These are phyloP conservation scores for Oreocharis arfaki DNA, from an alignment of 2,113 vertebrate genomes.

Conservation along the genomic window DNA sequence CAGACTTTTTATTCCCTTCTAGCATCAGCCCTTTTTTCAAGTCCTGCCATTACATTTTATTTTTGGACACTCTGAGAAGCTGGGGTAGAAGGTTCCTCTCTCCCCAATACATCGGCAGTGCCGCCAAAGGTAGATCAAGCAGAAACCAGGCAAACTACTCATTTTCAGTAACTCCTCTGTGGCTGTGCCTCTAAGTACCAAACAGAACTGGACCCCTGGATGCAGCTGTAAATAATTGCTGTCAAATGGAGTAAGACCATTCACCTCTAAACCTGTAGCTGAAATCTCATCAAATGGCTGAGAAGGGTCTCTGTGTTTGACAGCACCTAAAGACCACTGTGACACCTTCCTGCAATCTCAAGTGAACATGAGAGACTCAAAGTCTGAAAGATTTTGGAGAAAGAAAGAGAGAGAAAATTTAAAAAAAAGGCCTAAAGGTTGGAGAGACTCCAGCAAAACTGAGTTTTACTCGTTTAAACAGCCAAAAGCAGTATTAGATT, in stretches of 20 bases:
- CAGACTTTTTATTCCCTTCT: not conserved
- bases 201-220: not conserved
- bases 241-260: not conserved
- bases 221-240: not conserved
- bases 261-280: rapidly evolving
- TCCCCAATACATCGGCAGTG: not conserved
- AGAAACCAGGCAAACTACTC: not conserved
- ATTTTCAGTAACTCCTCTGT: not conserved
- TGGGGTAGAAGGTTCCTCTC: not conserved
- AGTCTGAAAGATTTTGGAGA: not conserved
- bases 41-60: not conserved
- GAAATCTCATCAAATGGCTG: not conserved
- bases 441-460: not conserved
- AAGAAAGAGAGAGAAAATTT: too few relatives aligned
- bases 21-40: not conserved
- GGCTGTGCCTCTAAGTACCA: not conserved
- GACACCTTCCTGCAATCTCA: not conserved
- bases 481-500: not conserved
- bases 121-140: not conserved
- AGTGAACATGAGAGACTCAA: not conserved
- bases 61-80: not conserved
- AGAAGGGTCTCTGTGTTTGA: not conserved
- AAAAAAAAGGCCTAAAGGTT: not conserved
- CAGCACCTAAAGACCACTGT: not conserved
- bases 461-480: not conserved